These are phyloP conservation scores for Aphodius granarius DNA, from an alignment of 2,888 invertebrate genomes.

Conservation along the genomic window DNA sequence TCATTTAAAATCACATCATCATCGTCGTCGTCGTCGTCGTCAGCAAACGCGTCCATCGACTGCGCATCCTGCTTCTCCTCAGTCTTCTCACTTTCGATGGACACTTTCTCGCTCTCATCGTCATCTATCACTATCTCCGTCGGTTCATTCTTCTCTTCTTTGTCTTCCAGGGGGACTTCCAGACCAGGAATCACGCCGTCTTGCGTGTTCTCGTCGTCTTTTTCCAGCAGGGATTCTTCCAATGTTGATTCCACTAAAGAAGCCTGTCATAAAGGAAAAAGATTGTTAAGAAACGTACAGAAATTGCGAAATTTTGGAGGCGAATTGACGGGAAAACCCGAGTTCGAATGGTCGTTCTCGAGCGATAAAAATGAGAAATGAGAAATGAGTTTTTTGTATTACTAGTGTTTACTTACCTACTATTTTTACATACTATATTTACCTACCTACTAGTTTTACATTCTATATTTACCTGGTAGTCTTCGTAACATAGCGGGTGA, in stretches of 20 bases:
- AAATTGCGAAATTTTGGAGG: too few relatives aligned
- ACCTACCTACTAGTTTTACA: too few relatives aligned
- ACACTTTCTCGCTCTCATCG: conserved; percentile 33
- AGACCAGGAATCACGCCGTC: conserved; percentile 55
- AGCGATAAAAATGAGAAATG: too few relatives aligned
- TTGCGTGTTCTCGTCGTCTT: conserved; percentile 40
- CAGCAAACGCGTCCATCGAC: conserved; percentile 38
- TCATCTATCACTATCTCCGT: conserved; percentile 53
- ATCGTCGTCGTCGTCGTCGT: conserved; percentile 54
- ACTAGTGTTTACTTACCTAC: too few relatives aligned
- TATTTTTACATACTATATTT: too few relatives aligned
- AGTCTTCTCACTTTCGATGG: conserved; percentile 26
- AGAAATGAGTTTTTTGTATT: too few relatives aligned
- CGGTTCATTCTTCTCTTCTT: conserved; percentile 52
- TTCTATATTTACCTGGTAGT: conserved; percentile 66
- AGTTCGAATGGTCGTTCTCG: too few relatives aligned
- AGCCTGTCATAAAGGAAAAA: conserved; percentile 29
- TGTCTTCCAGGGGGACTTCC: conserved; percentile 53
- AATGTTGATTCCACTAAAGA: conserved; percentile 41
- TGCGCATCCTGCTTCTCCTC: conserved; percentile 37
- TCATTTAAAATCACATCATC: conserved; percentile 72
- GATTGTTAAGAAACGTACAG: too few relatives aligned
- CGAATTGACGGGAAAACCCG: too few relatives aligned
- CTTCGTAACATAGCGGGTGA: conserved; percentile 89
- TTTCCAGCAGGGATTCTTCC: conserved; percentile 42